A percentile compares a stretch with the other conserved stretches of the same genome.
Conservation (phyloP, 2,797 vertebrate species). For the Crenuchus spilurus region DNA sequence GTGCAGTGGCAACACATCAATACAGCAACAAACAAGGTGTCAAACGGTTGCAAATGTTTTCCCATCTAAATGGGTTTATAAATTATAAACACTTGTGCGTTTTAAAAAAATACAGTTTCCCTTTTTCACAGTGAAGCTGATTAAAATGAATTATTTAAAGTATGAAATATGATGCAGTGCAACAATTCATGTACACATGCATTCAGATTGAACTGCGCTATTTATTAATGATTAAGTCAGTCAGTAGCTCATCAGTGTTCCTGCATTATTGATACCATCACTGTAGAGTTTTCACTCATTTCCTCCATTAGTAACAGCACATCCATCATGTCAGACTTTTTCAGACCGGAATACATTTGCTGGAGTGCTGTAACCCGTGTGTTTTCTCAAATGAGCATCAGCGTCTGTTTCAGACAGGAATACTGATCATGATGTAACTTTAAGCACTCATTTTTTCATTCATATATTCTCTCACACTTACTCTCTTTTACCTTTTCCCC, state of each 20-base stretch:
- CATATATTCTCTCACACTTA: neutral
- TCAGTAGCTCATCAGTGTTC: constrained; percentile 79
- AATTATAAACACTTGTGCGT: constrained; percentile 15
- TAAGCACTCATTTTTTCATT: constrained; percentile 13
- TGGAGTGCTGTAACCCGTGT: neutral
- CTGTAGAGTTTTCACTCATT: constrained; percentile 19
- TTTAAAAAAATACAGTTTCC: constrained; percentile 11
- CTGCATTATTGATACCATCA: constrained; percentile 77
- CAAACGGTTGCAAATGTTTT: neutral
- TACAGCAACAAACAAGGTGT: neutral
- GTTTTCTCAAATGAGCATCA: constrained; percentile 17
- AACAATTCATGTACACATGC: neutral
- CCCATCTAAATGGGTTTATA: neutral
- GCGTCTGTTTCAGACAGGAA: neutral
- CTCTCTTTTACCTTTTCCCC: constrained; percentile 28
- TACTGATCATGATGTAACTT: too few species aligned
- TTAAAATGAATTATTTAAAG: constrained; percentile 13
- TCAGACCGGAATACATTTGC: constrained; percentile 3
- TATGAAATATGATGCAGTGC: neutral
- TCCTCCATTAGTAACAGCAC: constrained; percentile 23
- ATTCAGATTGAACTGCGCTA: constrained; percentile 68
- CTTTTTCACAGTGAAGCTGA: constrained; percentile 3
- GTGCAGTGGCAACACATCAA: neutral
- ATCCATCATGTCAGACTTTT: constrained; percentile 41
- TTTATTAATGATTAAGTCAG: constrained; percentile 71